Percentiles rank a stretch among this genome's conserved stretches.
phyloP scores from a whole-genome alignment of 2,888 invertebrate species.

The Xestoiulus laeticollis region DNA sequence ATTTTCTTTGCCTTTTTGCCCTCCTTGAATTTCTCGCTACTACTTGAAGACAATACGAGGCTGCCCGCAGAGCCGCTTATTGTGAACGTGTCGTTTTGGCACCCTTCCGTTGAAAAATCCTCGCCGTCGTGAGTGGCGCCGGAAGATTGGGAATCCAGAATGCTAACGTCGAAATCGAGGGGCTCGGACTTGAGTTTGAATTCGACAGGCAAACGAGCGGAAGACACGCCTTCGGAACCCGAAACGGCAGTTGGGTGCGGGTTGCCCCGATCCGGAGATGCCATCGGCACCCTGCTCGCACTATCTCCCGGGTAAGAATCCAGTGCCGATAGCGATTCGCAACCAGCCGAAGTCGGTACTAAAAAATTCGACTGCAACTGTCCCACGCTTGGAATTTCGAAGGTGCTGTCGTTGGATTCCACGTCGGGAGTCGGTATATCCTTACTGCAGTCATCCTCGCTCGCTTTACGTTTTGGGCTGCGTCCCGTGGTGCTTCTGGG shows the following conservation, averaged over 20 bases:
- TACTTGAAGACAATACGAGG: constrained; percentile 59
- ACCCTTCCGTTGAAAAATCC: constrained; percentile 59
- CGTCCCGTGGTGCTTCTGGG: constrained; percentile 60
- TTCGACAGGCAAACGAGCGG: background rate
- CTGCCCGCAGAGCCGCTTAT: constrained; percentile 58
- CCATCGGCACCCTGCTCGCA: background rate
- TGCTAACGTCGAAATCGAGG: constrained; percentile 56
- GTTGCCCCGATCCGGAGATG: background rate
- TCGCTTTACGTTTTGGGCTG: constrained; percentile 63
- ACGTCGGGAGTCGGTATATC: constrained; percentile 57
- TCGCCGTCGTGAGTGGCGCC: constrained; percentile 53
- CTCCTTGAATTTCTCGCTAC: constrained; percentile 55
- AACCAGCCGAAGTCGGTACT: background rate
- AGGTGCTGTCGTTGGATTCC: constrained; percentile 56
- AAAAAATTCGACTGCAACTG: constrained; percentile 6
- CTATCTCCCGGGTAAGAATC: background rate
- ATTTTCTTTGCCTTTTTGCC: constrained; percentile 56
- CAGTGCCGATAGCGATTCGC: background rate
- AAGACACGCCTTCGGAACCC: background rate
- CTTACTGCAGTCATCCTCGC: constrained; percentile 59
- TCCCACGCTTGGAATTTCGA: background rate
- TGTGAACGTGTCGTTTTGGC: constrained; percentile 74
- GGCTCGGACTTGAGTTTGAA: constrained; percentile 54
- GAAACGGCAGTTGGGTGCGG: background rate
- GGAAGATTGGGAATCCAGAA: constrained; percentile 53